Conservation (phyloP, 2,888 invertebrate species). For the Smittia aterrima region DNA sequence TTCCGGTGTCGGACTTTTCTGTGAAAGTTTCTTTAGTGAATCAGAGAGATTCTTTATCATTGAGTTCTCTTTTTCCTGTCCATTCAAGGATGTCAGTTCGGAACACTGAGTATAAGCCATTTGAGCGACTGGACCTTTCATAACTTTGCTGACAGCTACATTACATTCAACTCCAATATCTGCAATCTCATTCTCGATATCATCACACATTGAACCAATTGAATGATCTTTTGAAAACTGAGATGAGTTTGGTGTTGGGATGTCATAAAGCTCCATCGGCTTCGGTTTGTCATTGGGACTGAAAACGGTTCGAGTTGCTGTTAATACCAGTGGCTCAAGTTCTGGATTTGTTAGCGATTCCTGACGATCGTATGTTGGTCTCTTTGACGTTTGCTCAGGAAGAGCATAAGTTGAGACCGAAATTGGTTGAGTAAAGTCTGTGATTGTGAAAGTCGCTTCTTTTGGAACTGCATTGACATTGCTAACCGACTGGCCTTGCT, state of each 20-base stretch:
- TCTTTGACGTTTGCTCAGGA: constrained; percentile 46
- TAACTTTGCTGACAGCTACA: constrained; percentile 68
- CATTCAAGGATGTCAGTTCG: constrained; percentile 9
- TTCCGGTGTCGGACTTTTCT: constrained; percentile 42
- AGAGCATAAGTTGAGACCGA: constrained; percentile 54
- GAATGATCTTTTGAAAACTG: constrained; percentile 34
- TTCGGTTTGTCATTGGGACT: constrained; percentile 44
- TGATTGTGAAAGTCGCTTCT: constrained; percentile 44
- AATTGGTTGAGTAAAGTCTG: constrained; percentile 56
- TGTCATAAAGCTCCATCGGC: background rate
- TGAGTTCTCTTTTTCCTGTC: constrained; percentile 26
- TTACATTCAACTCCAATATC: constrained; percentile 55
- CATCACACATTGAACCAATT: constrained; percentile 43
- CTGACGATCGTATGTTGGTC: constrained; percentile 22
- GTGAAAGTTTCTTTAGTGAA: constrained; percentile 43
- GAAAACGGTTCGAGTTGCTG: constrained; percentile 49
- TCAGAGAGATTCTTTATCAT: constrained; percentile 31
- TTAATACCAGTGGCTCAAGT: constrained; percentile 51
- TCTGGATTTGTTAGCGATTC: constrained; percentile 50
- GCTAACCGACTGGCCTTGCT: background rate
- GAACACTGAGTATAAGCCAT: constrained; percentile 62
- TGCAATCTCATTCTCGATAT: constrained; percentile 43
- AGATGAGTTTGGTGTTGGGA: constrained; percentile 16
- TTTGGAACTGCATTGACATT: background rate
- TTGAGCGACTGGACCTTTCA: constrained; percentile 71